Base-by-base conservation (phyloP, 2,113 vertebrate genomes). In the Neodontobutis hainanensis region DNA sequence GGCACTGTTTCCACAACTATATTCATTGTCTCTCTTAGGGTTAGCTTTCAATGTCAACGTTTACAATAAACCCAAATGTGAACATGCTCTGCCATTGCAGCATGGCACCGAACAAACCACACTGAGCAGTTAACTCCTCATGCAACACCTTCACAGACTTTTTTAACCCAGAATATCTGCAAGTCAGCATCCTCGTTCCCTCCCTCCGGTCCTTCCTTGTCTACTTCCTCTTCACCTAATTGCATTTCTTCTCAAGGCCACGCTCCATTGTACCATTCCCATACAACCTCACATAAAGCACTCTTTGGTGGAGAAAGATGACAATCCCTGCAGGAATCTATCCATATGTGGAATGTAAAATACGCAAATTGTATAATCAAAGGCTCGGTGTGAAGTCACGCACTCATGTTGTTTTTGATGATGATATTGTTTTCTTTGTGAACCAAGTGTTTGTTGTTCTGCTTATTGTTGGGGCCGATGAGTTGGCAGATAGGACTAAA, bases 331-430 rank as follows among this genome's bases (percentile, higher is more conserved):
- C 70, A 84, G 84, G 84, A 85, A 79, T 70, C 70, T 80, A 80
- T 88, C 83, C 73, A 78, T 61, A 76, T n/a, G 85, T 87, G 85
- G 88, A 90, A 91, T 91, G 89, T 91, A 87, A 87, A 83, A 81
- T 87, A 84, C 70, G 61, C 75, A 85, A 81, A 82, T 65, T 73
- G 77, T 87, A 82, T 46, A 15, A 84, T 87, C 77, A 76, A 84
- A 80, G 79, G 76, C 77, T 71, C 74, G 11, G 46, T 67, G 80
- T 83, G 76, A 77, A 75, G 78, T 75, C 82, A 46, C 67, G 75
- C 78, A 69, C 56, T 78, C 32, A 38, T 73, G 57, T 78, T 80
- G 53, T 82, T 78, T 70, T 83, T 69, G 62, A 66, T 86, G 71
- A 71, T 73, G 81, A 64, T 58, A 70, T 82, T 78, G 76, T 60